Evolutionary conservation across 2,888 invertebrate species (phyloP).

Genomic region (Endomychus coccineus): DNA sequence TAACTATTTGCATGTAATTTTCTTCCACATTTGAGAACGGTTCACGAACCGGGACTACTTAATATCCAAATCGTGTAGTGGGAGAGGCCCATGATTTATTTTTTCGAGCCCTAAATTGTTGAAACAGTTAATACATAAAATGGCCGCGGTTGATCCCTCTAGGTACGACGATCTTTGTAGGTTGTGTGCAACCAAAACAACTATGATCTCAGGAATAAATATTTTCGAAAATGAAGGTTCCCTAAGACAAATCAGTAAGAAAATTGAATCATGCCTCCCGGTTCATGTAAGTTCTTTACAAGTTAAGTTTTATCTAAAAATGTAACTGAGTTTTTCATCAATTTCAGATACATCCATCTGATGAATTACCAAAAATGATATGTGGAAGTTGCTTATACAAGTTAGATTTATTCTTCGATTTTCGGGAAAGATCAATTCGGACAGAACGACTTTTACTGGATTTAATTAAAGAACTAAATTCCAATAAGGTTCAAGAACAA

Average conservation of each 20-base stretch:
- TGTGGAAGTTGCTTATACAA: conserved; percentile 52
- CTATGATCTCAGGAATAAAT: conserved; percentile 36
- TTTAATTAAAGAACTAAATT: conserved; percentile 35
- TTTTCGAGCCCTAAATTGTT: conserved; percentile 14
- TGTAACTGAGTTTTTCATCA: conserved; percentile 9
- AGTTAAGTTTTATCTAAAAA: background rate
- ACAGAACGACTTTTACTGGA: conserved; percentile 48
- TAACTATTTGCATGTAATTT: too few relatives aligned
- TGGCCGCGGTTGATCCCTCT: conserved; percentile 32
- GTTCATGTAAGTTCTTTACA: conserved; percentile 42
- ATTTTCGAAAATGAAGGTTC: conserved; percentile 45
- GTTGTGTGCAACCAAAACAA: conserved; percentile 41
- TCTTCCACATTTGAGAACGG: too few relatives aligned
- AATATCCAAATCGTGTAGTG: conserved; percentile 38
- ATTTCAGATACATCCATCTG: conserved; percentile 47
- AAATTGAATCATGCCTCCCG: conserved; percentile 51
- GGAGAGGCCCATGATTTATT: conserved; percentile 23
- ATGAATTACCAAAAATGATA: conserved; percentile 53
- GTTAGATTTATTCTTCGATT: conserved; percentile 50
- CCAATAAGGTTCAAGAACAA: conserved; percentile 21
- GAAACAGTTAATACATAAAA: conserved; percentile 24
- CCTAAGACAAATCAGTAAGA: conserved; percentile 49
- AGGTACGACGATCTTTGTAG: conserved; percentile 41
- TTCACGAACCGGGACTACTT: too few relatives aligned
- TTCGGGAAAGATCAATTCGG: conserved; percentile 49